Evolutionary conservation across 1,140 invertebrate species (phyloP), one percentile per base, ranked within the genome.

Genomic region (Lucilia sericata): DNA sequence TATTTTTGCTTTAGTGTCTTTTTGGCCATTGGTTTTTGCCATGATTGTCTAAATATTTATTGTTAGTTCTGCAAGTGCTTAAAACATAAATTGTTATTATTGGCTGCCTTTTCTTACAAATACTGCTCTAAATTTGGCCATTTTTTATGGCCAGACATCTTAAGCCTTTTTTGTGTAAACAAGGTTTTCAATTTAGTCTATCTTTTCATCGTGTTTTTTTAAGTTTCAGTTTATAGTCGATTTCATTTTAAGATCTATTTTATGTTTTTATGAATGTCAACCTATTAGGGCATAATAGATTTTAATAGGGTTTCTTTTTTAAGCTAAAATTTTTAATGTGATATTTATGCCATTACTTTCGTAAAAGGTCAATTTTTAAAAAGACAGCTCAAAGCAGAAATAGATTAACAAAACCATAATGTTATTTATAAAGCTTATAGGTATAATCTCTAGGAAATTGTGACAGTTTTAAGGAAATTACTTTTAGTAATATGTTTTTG

Each of bases 261-360:
- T 60, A n/a, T 21, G n/a, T 25, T 70, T 30, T 10, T 70, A n/a
- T 70, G 65, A 21, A 70, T 70, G 65, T 70, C 65, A 70, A 70
- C 65, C 65, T 70, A 70, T 70, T 70, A 70, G 65, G 65, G 65
- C 65, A 70, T 70, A 70, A 70, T 70, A 70, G 65, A 70, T 70
- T 70, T 70, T 70, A 70, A 70, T 70, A 70, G 65, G 65, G 65
- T 19, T 70, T 70, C 5, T 21, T 55, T 55, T 55, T 55, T 30
- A 30, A 5, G 12, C 17, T 55, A 1, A 8, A 55, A 49, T 17
- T 55, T n/a, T 13, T 5, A 10, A 55, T 12, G 4, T 55, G 51
- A 55, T 55, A 55, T 21, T 70, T 70, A 70, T 70, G 65, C 65
- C 65, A 70, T 70, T 70, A 70, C 19, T 25, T 9, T 21, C 19